These are phyloP conservation scores for Sturnira hondurensis DNA, from an alignment of 2,113 vertebrate genomes.

Conservation along the genomic window DNA sequence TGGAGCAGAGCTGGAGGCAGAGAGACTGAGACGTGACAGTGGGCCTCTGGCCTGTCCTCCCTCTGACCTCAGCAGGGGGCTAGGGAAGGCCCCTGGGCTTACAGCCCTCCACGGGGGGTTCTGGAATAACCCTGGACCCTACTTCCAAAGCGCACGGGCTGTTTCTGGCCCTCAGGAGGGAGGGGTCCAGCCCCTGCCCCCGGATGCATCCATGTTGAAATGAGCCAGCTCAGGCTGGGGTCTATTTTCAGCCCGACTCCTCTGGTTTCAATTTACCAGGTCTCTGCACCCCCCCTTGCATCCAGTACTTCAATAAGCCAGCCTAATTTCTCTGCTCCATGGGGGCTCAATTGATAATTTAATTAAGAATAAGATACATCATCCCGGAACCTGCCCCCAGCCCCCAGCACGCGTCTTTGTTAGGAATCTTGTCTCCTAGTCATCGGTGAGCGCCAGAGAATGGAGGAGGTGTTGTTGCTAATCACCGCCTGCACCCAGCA, in stretches of 20 bases:
- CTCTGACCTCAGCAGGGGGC: not conserved
- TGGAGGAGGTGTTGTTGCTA: not conserved
- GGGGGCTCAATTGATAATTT: not conserved
- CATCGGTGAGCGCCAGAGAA: not conserved
- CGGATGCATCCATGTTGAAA: accelerated
- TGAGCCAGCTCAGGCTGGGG: not conserved
- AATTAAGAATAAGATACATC: slow-evolving; percentile 41
- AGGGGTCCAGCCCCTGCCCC: not conserved
- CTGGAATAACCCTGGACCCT: not conserved
- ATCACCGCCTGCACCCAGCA: not conserved
- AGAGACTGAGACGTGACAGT: not conserved
- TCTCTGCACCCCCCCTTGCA: not conserved
- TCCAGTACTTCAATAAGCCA: not conserved
- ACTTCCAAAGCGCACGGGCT: not conserved
- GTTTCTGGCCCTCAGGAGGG: not conserved
- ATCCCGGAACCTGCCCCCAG: not conserved
- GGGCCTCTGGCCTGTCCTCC: not conserved
- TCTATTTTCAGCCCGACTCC: not conserved
- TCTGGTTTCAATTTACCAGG: not conserved
- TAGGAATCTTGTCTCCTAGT: not conserved
- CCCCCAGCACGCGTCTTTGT: not conserved
- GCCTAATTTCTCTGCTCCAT: not conserved
- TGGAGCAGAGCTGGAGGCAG: not conserved
- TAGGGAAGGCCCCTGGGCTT: not conserved
- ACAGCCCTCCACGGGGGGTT: not conserved